Conservation (phyloP, 2,113 vertebrate species). For the Isichthys henryi region DNA sequence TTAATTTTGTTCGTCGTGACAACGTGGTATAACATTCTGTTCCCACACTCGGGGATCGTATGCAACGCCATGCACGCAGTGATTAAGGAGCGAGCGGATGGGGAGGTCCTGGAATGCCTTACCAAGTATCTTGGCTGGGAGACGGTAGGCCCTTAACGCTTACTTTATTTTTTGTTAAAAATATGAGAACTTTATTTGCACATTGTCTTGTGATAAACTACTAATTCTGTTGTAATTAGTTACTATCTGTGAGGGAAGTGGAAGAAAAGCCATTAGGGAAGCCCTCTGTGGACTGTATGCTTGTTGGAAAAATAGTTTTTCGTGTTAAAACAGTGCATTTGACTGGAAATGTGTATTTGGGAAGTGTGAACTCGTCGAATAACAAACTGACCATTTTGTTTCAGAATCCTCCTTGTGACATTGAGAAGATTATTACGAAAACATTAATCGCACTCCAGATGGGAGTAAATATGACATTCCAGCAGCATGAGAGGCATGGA, state of each 20-base stretch:
- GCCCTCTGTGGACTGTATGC: background rate
- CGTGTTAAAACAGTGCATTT: background rate
- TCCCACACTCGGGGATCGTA: slow-evolving; percentile 57
- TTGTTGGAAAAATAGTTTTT: background rate
- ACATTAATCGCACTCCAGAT: slow-evolving; percentile 68
- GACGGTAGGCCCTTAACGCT: slow-evolving; percentile 60
- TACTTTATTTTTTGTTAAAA: background rate
- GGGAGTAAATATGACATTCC: slow-evolving; percentile 65
- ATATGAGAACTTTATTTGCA: background rate
- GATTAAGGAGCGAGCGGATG: slow-evolving; percentile 62
- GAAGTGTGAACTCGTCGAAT: background rate
- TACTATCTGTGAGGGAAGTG: background rate
- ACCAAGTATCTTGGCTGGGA: slow-evolving; percentile 76
- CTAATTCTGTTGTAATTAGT: background rate
- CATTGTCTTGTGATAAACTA: background rate
- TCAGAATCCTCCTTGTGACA: slow-evolving; percentile 71
- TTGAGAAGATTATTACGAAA: slow-evolving; percentile 65
- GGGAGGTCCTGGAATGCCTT: slow-evolving; percentile 62
- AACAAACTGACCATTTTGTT: background rate
- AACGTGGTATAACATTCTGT: slow-evolving; percentile 76
- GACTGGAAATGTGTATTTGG: background rate
- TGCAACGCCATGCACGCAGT: slow-evolving; percentile 77
- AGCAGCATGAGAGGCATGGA: slow-evolving; percentile 64
- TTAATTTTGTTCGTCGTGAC: slow-evolving; percentile 78
- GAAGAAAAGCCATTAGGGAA: background rate